Conservation (phyloP, 1,140 invertebrate genomes). For the Potamilus streckersoni region DNA sequence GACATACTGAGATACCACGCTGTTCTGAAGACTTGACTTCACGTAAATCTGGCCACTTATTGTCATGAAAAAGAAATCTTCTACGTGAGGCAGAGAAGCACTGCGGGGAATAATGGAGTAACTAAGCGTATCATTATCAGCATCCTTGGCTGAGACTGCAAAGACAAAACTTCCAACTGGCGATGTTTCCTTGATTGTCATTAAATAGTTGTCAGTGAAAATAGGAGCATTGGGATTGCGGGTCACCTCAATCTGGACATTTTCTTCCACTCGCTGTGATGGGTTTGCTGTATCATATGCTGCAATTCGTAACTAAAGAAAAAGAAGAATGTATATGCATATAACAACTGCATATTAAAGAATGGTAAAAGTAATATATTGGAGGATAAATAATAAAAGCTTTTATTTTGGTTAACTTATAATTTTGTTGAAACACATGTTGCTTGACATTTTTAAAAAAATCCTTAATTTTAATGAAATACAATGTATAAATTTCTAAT, state of each 20-base stretch:
- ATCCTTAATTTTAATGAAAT: too few relatives aligned
- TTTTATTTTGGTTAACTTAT: too few relatives aligned
- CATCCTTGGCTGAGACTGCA: constrained; percentile 44
- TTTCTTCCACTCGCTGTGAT: constrained; percentile 82
- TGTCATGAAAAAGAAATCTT: constrained; percentile 47
- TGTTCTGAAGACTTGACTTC: constrained; percentile 25
- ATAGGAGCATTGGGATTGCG: constrained; percentile 79
- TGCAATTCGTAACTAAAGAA: constrained; percentile 77
- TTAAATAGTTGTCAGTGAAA: constrained; percentile 77
- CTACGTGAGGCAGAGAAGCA: background rate
- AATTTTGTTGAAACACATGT: too few relatives aligned
- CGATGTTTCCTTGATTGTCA: constrained; percentile 70
- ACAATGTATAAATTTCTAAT: too few relatives aligned
- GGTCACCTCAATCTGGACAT: constrained; percentile 84
- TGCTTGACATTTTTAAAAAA: too few relatives aligned
- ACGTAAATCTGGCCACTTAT: constrained; percentile 37
- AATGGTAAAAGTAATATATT: too few relatives aligned
- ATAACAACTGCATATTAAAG: too few relatives aligned
- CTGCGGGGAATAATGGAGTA: constrained; percentile 5
- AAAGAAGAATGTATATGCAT: constrained; percentile 10
- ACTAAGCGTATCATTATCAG: constrained; percentile 38
- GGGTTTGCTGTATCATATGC: constrained; percentile 90
- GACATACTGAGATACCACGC: constrained; percentile 20
- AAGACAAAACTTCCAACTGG: constrained; percentile 33
- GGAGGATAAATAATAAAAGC: too few relatives aligned